Evolutionary conservation across 1,140 invertebrate species (phyloP).

Genomic region (Rhyzopertha dominica): DNA sequence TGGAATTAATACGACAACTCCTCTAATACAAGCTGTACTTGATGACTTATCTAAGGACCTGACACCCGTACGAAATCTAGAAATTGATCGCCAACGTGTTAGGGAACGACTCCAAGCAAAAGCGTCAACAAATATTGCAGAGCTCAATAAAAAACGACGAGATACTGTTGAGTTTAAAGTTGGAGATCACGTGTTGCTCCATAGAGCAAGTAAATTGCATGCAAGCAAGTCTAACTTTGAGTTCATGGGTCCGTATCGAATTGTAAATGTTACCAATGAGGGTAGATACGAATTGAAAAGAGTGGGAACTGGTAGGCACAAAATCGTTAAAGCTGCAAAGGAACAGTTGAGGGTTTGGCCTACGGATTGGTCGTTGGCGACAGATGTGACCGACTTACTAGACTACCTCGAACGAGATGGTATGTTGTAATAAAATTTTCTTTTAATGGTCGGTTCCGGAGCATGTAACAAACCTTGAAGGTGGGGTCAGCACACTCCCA

Average conservation of each 20-base stretch:
- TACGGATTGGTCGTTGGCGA: no score
- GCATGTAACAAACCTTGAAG: no score
- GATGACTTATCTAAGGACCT: slow-evolving; percentile 9
- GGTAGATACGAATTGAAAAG: slow-evolving; percentile 2
- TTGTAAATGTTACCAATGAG: not conserved
- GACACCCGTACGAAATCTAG: slow-evolving; percentile 9
- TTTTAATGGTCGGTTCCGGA: no score
- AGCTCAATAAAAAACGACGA: slow-evolving; percentile 3
- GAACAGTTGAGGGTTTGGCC: slow-evolving; percentile 10
- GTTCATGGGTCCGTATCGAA: no score
- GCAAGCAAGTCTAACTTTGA: slow-evolving; percentile 6
- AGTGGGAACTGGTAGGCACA: slow-evolving; percentile 5
- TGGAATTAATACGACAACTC: slow-evolving; percentile 12
- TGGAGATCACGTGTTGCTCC: slow-evolving; percentile 9
- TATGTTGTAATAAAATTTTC: no score
- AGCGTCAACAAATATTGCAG: not conserved
- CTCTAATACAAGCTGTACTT: slow-evolving; percentile 10
- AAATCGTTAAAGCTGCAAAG: slow-evolving; percentile 9
- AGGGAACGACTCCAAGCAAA: slow-evolving; percentile 6
- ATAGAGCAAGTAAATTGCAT: no score
- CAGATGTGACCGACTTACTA: no score
- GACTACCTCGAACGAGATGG: no score
- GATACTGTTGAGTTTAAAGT: slow-evolving; percentile 7
- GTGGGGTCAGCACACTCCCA: no score
- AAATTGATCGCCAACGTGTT: slow-evolving; percentile 10